Evolutionary conservation across 2,113 vertebrate genomes (phyloP).

Genomic region (Gymnogyps californianus): DNA sequence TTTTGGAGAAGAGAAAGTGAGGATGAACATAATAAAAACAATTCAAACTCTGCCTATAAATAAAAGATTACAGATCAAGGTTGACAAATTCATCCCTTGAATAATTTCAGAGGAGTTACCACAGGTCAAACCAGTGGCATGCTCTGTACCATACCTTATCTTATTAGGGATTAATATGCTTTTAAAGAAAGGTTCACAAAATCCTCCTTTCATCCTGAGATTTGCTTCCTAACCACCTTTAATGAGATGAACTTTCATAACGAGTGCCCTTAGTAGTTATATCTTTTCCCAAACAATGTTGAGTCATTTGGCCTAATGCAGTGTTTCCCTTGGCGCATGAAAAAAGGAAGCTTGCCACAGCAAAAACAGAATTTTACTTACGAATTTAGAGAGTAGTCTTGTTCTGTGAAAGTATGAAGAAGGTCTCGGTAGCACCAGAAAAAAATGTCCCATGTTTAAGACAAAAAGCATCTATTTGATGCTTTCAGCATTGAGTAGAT

Average conservation of each 20-base stretch:
- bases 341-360: neutral
- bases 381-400: neutral
- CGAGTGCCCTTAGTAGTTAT: fast-evolving
- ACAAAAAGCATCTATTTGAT: neutral
- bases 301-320: neutral
- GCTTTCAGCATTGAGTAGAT: neutral
- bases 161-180: neutral
- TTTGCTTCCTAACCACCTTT: neutral
- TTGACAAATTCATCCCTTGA: neutral
- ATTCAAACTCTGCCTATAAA: neutral
- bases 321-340: neutral
- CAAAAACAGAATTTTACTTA: neutral
- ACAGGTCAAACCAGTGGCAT: neutral
- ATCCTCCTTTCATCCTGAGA: neutral
- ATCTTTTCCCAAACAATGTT: neutral
- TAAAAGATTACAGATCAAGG: neutral
- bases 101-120: neutral
- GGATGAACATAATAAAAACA: neutral
- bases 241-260: neutral
- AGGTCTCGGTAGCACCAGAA: neutral
- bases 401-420: neutral
- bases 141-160: neutral
- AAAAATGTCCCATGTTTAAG: neutral
- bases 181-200: neutral
- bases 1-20: neutral